These are phyloP conservation scores for Butorides virescens DNA, from an alignment of 2,113 vertebrate genomes.

Conservation along the genomic window DNA sequence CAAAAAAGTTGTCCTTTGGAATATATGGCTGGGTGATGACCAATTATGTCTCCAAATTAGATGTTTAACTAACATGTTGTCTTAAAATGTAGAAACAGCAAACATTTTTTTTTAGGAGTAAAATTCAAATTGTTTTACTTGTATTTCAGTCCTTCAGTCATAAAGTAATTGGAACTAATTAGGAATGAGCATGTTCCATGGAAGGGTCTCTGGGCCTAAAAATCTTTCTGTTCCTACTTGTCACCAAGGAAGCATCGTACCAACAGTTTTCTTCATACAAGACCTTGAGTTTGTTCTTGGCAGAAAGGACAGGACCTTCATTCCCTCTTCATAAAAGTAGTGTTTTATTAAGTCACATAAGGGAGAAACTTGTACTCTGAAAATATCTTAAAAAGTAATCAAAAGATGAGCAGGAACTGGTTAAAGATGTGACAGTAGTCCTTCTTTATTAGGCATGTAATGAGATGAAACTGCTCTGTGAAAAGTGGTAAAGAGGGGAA, in stretches of 20 bases:
- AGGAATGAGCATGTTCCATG: neutral
- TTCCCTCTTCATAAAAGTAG: neutral
- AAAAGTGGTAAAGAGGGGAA: neutral
- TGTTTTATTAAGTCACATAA: neutral
- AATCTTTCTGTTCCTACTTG: neutral
- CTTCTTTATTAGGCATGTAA: neutral
- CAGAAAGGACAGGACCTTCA: neutral
- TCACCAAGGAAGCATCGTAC: neutral
- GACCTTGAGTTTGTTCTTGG: neutral
- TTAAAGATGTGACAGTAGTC: neutral
- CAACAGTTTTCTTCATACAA: neutral
- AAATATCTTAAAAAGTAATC: neutral
- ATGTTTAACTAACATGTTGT: neutral
- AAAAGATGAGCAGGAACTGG: neutral
- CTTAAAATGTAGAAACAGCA: neutral
- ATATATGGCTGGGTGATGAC: neutral
- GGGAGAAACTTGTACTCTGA: neutral
- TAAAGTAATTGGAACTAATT: neutral
- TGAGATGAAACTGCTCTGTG: neutral
- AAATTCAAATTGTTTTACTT: neutral
- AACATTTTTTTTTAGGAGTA: neutral
- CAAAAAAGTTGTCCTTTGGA: neutral
- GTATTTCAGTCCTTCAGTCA: neutral
- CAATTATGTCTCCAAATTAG: neutral
- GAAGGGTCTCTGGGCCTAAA: neutral